A percentile compares a stretch with the other conserved stretches of the same genome.
These are phyloP conservation scores for Poecilia velifera DNA, from an alignment of 2,797 vertebrate genomes.

Conservation along the genomic window DNA sequence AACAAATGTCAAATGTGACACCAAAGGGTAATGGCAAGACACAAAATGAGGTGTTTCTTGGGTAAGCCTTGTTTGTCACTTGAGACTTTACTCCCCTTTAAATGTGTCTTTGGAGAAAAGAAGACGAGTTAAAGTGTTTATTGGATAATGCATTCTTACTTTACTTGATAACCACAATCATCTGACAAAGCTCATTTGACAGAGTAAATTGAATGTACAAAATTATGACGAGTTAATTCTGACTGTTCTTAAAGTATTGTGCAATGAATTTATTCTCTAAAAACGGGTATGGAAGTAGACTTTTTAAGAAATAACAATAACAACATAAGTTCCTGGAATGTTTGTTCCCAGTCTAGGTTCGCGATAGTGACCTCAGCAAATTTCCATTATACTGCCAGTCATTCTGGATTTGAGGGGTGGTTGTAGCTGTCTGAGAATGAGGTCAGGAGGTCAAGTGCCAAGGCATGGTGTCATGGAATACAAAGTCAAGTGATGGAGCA, in stretches of 20 bases:
- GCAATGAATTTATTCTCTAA: background rate
- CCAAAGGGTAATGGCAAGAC: slow-evolving; percentile 71
- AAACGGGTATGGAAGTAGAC: background rate
- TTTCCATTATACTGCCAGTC: slow-evolving; percentile 66
- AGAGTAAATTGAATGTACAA: background rate
- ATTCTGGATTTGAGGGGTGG: slow-evolving; percentile 45
- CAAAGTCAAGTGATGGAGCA: slow-evolving; percentile 71
- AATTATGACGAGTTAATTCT: background rate
- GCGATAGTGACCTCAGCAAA: slow-evolving; percentile 55
- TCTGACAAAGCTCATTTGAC: background rate
- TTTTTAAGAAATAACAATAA: background rate
- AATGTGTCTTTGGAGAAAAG: slow-evolving; percentile 64
- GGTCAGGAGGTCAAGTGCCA: slow-evolving; percentile 74
- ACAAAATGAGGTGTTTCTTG: slow-evolving; percentile 55
- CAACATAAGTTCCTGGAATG: slow-evolving; percentile 39
- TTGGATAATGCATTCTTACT: background rate
- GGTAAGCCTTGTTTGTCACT: slow-evolving; percentile 57
- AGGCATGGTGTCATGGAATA: slow-evolving; percentile 65
- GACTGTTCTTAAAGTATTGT: background rate
- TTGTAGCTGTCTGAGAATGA: slow-evolving; percentile 66
- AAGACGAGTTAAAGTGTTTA: slow-evolving; percentile 16
- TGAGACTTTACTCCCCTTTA: slow-evolving; percentile 49
- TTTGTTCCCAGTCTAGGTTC: slow-evolving; percentile 46
- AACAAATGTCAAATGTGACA: slow-evolving; percentile 78
- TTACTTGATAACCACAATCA: background rate